Evolutionary conservation across 2,888 invertebrate genomes (phyloP).

Genomic region (Endotricha flammealis): DNA sequence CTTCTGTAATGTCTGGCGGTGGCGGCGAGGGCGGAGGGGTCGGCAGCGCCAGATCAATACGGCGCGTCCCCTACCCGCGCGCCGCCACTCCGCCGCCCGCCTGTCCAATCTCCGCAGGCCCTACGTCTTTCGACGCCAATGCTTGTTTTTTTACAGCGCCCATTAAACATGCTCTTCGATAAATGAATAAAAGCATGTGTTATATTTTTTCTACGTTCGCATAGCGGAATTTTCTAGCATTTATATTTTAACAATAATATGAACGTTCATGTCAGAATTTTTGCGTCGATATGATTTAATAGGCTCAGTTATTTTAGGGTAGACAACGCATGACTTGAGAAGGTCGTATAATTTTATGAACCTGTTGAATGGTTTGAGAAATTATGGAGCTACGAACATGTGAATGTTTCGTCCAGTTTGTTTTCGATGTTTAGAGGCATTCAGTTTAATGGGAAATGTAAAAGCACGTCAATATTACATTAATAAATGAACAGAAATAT

Average conservation of each 20-base stretch:
- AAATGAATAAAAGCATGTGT: slow-evolving; percentile 72
- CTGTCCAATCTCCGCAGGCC: slow-evolving; percentile 72
- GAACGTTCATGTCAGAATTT: slow-evolving; percentile 28
- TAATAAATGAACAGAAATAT: too few relatives aligned
- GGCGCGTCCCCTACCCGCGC: slow-evolving; percentile 53
- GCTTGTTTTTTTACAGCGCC: slow-evolving; percentile 72
- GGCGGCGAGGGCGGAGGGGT: slow-evolving; percentile 30
- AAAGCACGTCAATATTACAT: too few relatives aligned
- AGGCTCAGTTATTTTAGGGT: slow-evolving; percentile 24
- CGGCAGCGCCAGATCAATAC: slow-evolving; percentile 60
- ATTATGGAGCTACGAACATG: too few relatives aligned
- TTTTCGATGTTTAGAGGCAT: too few relatives aligned
- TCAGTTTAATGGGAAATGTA: too few relatives aligned
- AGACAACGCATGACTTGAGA: slow-evolving; percentile 17
- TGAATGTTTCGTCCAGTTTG: too few relatives aligned
- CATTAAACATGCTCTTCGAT: slow-evolving; percentile 70
- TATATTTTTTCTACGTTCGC: slow-evolving; percentile 32
- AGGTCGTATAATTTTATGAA: slow-evolving; percentile 21
- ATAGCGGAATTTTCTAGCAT: slow-evolving; percentile 29
- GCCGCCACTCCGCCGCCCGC: slow-evolving; percentile 36
- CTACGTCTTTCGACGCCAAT: slow-evolving; percentile 74
- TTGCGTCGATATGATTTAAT: slow-evolving; percentile 25
- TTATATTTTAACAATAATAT: slow-evolving; percentile 20
- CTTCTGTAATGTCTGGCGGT: slow-evolving; percentile 62
- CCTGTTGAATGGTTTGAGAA: slow-evolving; percentile 23